These are phyloP conservation scores for Varroa destructor DNA, from an alignment of 1,140 invertebrate genomes.

Conservation along the genomic window DNA sequence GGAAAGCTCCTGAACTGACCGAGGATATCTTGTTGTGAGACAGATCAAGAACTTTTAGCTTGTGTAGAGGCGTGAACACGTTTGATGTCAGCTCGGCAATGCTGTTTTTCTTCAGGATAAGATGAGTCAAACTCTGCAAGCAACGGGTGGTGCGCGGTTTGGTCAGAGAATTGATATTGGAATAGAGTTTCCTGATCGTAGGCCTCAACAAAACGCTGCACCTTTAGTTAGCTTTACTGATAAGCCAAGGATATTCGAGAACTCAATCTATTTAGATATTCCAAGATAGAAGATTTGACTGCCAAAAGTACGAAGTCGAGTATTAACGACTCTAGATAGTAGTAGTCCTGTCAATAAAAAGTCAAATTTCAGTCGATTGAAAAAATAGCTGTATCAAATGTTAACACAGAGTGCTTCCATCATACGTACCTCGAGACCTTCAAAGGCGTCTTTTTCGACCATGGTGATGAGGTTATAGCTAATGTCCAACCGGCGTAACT, in stretches of 20 bases:
- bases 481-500: slow-evolving; percentile 4
- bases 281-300: too few species aligned
- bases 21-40: slow-evolving; percentile 68
- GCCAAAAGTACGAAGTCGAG: too few species aligned
- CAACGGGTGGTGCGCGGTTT: neutral
- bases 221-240: too few species aligned
- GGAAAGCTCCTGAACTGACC: slow-evolving; percentile 62
- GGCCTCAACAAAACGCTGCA: too few species aligned
- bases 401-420: too few species aligned
- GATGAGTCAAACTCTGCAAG: slow-evolving; percentile 32
- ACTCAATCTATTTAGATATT: too few species aligned
- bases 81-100: slow-evolving; percentile 59
- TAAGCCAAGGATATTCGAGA: too few species aligned
- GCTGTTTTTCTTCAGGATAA: slow-evolving; percentile 63
- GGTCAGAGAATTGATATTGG: neutral
- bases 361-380: too few species aligned
- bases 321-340: too few species aligned
- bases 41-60: slow-evolving; percentile 69
- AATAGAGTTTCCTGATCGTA: too few species aligned
- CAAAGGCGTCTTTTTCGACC: slow-evolving; percentile 8
- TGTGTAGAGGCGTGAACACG: slow-evolving; percentile 57
- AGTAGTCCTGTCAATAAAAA: too few species aligned
- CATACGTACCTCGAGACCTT: slow-evolving; percentile 15
- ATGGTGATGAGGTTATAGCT: slow-evolving; percentile 17
- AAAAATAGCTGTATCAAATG: too few species aligned